Evolutionary conservation across 2,113 vertebrate species (phyloP).

Genomic region (Panurus biarmicus): DNA sequence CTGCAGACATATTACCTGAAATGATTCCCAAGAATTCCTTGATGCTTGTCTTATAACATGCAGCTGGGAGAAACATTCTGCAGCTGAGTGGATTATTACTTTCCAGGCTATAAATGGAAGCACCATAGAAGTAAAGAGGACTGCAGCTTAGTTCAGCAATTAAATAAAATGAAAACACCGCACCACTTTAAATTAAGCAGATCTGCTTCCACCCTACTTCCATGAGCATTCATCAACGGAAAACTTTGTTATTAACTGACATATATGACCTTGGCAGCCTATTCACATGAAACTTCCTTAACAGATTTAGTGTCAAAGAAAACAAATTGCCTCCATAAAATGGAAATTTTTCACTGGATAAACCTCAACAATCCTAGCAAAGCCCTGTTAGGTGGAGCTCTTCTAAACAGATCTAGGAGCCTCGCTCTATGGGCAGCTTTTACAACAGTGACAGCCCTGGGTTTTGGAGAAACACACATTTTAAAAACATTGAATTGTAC

Average conservation of each 20-base stretch:
- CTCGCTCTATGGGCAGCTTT: neutral
- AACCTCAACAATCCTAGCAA: neutral
- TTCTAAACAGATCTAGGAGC: fast-evolving
- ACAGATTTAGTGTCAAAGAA: neutral
- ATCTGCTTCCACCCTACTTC: neutral
- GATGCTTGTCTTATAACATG: neutral
- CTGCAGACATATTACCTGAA: neutral
- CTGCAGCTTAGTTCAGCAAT: neutral
- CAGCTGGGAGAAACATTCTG: neutral
- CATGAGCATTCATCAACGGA: fast-evolving
- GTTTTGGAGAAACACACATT: neutral
- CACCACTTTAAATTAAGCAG: neutral
- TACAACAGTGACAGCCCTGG: neutral
- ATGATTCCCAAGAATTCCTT: neutral
- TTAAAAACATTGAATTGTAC: neutral
- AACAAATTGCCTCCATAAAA: neutral
- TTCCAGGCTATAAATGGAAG: neutral
- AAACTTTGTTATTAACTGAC: neutral
- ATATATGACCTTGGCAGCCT: neutral
- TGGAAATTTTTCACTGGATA: neutral
- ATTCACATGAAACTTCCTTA: neutral
- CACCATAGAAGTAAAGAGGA: neutral
- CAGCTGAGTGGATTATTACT: neutral
- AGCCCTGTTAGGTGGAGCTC: neutral
- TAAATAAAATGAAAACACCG: neutral